A percentile compares a stretch with the other conserved stretches of the same genome.
Evolutionary conservation across 1,140 invertebrate genomes (phyloP).

Genomic region (Marisa cornuarietis): DNA sequence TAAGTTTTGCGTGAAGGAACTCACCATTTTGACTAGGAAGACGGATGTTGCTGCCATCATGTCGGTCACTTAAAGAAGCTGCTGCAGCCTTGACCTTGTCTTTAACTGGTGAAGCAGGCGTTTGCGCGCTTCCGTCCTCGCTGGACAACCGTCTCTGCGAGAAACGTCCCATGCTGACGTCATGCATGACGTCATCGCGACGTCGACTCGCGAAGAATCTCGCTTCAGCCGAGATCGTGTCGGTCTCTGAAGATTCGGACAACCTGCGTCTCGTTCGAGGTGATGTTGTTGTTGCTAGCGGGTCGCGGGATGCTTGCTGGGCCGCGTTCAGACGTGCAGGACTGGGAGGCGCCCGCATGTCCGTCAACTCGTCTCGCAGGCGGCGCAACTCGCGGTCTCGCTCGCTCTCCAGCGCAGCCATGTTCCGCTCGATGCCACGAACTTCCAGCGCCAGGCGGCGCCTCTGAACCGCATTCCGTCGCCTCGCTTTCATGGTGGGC

Average conservation of each 20-base stretch:
- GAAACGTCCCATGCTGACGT: too few relatives aligned
- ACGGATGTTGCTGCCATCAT: too few relatives aligned
- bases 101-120: too few relatives aligned
- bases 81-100: too few relatives aligned
- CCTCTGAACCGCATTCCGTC: background rate
- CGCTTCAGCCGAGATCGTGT: background rate
- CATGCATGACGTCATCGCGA: background rate
- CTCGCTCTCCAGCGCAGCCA: constrained; percentile 5
- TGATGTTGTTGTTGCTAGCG: background rate
- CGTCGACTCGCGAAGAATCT: background rate
- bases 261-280: background rate
- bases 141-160: background rate
- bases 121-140: background rate
- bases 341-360: background rate
- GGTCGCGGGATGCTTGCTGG: background rate
- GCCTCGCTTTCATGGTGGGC: background rate
- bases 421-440: constrained; percentile 1
- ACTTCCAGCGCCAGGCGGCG: constrained; percentile 12
- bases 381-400: background rate
- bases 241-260: background rate
- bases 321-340: background rate
- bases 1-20: too few relatives aligned
- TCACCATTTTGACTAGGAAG: too few relatives aligned
- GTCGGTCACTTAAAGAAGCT: too few relatives aligned
- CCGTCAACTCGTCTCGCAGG: background rate